A percentile compares a stretch with the other conserved stretches of the same genome.
These are phyloP conservation scores for Acipenser oxyrinchus DNA, from an alignment of 2,797 vertebrate species.

Conservation along the genomic window DNA sequence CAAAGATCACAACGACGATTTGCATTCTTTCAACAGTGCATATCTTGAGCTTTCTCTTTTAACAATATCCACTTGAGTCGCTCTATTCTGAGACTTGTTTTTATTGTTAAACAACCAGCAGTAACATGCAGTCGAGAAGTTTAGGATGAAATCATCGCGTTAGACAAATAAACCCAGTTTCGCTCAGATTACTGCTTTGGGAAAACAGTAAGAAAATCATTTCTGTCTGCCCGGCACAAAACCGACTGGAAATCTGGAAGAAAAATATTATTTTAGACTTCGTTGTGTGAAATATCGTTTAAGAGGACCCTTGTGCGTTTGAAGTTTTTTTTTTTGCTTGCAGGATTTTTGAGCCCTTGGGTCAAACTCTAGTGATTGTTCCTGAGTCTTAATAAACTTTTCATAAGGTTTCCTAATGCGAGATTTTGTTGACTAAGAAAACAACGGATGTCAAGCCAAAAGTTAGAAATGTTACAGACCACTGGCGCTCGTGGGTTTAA, in stretches of 20 bases:
- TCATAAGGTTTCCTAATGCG: constrained; percentile 65
- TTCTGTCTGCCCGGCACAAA: constrained; percentile 67
- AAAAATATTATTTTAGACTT: constrained; percentile 81
- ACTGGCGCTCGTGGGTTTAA: constrained; percentile 7
- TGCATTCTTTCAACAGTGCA: constrained; percentile 35
- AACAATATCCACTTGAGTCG: constrained; percentile 41
- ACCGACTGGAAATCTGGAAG: constrained; percentile 66
- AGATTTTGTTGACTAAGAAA: constrained; percentile 71
- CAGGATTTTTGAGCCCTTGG: constrained; percentile 57
- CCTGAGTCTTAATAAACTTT: constrained; percentile 71
- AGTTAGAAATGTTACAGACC: constrained; percentile 51
- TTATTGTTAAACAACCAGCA: constrained; percentile 63
- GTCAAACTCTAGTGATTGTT: constrained; percentile 64
- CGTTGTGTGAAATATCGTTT: constrained; percentile 78
- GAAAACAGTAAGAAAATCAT: constrained; percentile 71
- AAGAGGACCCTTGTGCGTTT: constrained; percentile 63
- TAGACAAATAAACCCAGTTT: constrained; percentile 73
- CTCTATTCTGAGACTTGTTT: constrained; percentile 36
- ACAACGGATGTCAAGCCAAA: constrained; percentile 63
- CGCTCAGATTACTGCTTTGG: constrained; percentile 65
- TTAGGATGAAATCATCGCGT: constrained; percentile 69
- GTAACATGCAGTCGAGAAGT: constrained; percentile 61
- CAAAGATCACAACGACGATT: constrained; percentile 33
- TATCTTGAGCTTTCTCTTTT: constrained; percentile 43
- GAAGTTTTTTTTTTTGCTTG: constrained; percentile 61